Conservation (phyloP, 1,140 invertebrate species). For the Drosophila sp. region DNA sequence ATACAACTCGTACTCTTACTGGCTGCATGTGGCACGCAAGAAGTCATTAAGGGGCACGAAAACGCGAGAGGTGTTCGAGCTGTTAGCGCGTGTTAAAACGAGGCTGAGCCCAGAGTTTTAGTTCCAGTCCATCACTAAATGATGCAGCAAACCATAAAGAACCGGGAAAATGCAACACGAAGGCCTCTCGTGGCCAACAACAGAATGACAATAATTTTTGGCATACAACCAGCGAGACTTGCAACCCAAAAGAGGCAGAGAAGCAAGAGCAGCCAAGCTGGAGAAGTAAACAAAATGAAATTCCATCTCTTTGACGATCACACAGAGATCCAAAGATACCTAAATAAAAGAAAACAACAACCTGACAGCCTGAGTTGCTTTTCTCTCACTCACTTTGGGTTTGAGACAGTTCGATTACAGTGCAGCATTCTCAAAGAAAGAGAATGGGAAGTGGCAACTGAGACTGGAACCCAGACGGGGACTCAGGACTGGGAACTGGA, state of each 20-base stretch:
- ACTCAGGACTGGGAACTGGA: conserved; percentile 1
- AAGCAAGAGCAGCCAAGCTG: neutral
- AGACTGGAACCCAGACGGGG: neutral
- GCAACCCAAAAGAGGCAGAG: neutral
- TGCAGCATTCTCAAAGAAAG: neutral
- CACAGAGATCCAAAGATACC: conserved; percentile 15
- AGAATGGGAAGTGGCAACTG: neutral
- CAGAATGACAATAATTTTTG: conserved; percentile 65
- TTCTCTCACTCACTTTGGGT: conserved; percentile 5
- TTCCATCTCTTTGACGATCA: conserved; percentile 24
- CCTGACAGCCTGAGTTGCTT: conserved; percentile 28
- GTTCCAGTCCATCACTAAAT: conserved; percentile 36
- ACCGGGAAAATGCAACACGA: conserved; percentile 25
- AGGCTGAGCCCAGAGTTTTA: conserved; percentile 32
- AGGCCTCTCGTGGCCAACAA: conserved; percentile 14
- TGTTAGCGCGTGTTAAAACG: conserved; percentile 50
- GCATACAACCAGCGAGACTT: conserved; percentile 31
- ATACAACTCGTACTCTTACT: conserved; percentile 37
- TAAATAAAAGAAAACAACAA: too few relatives aligned
- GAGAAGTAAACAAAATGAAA: conserved; percentile 38
- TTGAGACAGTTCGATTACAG: conserved; percentile 61
- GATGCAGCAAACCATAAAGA: conserved; percentile 64
- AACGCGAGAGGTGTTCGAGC: conserved; percentile 46
- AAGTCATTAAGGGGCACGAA: conserved; percentile 72
- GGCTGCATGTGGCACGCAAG: conserved; percentile 78